Evolutionary conservation across 2,888 invertebrate genomes (phyloP).

Genomic region (Gryllus longicercus): DNA sequence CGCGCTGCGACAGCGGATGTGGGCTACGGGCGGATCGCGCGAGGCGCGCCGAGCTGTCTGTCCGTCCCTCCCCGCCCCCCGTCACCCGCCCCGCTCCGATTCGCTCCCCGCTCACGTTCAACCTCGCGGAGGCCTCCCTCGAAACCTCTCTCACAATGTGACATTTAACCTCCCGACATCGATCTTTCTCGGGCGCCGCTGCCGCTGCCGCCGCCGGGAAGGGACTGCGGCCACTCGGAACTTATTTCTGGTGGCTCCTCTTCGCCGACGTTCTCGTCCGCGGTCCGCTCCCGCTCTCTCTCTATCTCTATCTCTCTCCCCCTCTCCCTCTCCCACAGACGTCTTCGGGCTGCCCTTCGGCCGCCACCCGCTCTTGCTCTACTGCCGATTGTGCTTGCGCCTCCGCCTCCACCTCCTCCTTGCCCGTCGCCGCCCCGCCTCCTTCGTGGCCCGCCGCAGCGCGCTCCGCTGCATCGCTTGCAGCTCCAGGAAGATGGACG

Average conservation of each 20-base stretch:
- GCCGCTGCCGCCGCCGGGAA: background rate
- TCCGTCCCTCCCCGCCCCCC: background rate
- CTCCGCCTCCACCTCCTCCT: background rate
- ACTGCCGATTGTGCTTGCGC: background rate
- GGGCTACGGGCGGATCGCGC: no score
- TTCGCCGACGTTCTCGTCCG: constrained; percentile 17
- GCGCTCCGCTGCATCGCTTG: no score
- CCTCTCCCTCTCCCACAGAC: no score
- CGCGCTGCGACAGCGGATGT: no score
- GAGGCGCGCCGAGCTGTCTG: no score
- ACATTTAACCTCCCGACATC: constrained; percentile 26
- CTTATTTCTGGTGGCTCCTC: constrained; percentile 17
- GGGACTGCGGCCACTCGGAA: constrained; percentile 17
- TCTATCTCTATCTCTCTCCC: no score
- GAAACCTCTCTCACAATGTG: constrained; percentile 11
- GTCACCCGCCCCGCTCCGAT: background rate
- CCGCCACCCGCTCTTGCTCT: background rate
- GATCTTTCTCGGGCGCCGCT: background rate
- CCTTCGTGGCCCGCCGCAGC: no score
- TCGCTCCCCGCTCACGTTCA: constrained; percentile 18
- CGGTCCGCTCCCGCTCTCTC: background rate
- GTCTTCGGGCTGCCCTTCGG: no score
- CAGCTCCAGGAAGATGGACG: no score
- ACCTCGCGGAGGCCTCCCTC: constrained; percentile 19
- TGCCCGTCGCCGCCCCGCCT: no score